A percentile compares a stretch with the other conserved stretches of the same genome.
These are phyloP conservation scores for Knipowitschia caucasica DNA, from an alignment of 2,797 vertebrate species.

Conservation along the genomic window DNA sequence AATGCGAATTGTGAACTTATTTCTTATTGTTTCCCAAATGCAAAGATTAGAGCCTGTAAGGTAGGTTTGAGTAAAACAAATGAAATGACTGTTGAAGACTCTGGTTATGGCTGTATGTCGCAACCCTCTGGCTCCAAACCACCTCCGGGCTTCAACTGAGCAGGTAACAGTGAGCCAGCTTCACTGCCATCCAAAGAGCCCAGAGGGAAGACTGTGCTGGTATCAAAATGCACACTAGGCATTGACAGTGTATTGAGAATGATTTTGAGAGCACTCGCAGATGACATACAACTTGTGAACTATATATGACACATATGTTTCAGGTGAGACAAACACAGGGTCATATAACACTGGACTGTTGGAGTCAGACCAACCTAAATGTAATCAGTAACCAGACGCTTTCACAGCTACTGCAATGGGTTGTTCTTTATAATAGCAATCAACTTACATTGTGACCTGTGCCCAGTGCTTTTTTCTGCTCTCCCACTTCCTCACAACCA, in stretches of 20 bases:
- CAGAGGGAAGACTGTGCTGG: conserved; percentile 12
- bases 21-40: neutral
- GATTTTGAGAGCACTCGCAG: conserved; percentile 8
- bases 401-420: neutral
- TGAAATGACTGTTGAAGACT: neutral
- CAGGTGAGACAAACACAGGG: neutral
- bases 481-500: no score
- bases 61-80: neutral
- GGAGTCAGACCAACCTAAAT: conserved; percentile 7
- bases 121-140: conserved; percentile 7
- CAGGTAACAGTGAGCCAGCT: neutral
- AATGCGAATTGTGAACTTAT: neutral
- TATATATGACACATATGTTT: neutral
- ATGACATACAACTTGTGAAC: neutral
- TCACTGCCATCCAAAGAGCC: conserved; percentile 18
- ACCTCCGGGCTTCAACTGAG: conserved; percentile 22
- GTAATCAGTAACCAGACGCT: conserved; percentile 39
- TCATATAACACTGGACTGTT: conserved; percentile 15
- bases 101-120: conserved; percentile 10
- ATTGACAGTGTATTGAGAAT: neutral
- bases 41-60: neutral
- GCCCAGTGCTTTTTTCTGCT: no score
- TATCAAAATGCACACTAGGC: conserved; percentile 14
- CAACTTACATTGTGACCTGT: no score
- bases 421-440: neutral